Conservation (phyloP, 2,888 invertebrate genomes). For the Cheilosia soror region DNA sequence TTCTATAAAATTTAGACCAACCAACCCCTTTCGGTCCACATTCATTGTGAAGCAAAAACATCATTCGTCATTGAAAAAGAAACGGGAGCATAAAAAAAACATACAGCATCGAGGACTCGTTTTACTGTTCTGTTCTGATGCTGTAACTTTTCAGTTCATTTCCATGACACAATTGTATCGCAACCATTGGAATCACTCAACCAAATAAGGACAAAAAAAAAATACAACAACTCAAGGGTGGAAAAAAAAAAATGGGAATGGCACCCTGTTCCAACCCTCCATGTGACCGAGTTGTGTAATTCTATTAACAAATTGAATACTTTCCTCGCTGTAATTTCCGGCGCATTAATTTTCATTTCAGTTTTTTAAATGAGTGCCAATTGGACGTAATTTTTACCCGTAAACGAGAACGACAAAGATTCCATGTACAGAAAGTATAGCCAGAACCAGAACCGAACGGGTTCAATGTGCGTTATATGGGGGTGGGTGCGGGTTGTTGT, state of each 20-base stretch:
- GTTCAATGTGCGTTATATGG: not conserved
- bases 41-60: too few species aligned
- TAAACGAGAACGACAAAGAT: not conserved
- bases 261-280: slow-evolving; percentile 16
- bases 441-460: not conserved
- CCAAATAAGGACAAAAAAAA: slow-evolving; percentile 24
- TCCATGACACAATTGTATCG: slow-evolving; percentile 60
- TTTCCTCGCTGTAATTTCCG: slow-evolving; percentile 80
- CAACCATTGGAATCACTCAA: slow-evolving; percentile 54
- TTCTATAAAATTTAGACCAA: too few species aligned
- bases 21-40: too few species aligned
- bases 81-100: not conserved
- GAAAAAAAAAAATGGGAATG: not conserved
- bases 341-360: slow-evolving; percentile 80
- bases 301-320: slow-evolving; percentile 77
- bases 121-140: not conserved
- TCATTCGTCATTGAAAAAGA: not conserved
- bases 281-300: slow-evolving; percentile 57
- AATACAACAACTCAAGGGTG: not conserved
- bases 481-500: not conserved
- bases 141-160: slow-evolving; percentile 26
- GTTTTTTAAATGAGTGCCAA: slow-evolving; percentile 66
- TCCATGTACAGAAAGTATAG: not conserved
- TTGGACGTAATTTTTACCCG: slow-evolving; percentile 55
- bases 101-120: slow-evolving; percentile 37